Evolutionary conservation across 35 echinoderm and acorn worm genomes (phyloP).

Genomic region (Lytechinus variegatus): DNA sequence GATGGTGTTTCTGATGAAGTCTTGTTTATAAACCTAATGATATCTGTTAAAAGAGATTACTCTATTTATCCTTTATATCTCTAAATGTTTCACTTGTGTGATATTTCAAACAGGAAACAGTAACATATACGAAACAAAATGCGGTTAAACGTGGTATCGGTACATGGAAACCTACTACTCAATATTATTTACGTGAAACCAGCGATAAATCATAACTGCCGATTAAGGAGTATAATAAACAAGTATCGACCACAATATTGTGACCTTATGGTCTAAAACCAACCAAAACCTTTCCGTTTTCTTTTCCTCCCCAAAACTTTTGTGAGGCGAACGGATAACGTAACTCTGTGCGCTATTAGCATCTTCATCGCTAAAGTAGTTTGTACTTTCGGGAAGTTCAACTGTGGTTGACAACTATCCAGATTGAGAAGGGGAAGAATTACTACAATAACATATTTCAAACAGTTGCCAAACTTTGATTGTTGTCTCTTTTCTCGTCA

Average conservation of each 20-base stretch:
- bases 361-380: not conserved
- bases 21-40: not conserved
- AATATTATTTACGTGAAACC: not conserved
- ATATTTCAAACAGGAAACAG: not conserved
- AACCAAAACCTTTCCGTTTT: not conserved
- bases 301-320: not conserved
- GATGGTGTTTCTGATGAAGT: not conserved
- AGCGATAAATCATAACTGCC: not conserved
- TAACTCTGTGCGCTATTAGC: not conserved
- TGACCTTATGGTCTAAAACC: not conserved
- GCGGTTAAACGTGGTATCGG: not conserved
- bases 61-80: not conserved
- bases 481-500: not conserved
- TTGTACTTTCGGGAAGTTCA: not conserved
- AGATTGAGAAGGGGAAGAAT: not conserved
- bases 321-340: not conserved
- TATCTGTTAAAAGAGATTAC: not conserved
- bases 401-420: slow-evolving; percentile 3
- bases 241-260: not conserved
- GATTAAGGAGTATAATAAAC: not conserved
- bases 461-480: not conserved
- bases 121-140: slow-evolving; percentile 15
- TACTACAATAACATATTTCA: slow-evolving; percentile 6
- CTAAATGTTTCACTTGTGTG: not conserved
- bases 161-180: not conserved